Evolutionary conservation across 2,113 vertebrate species (phyloP).

Genomic region (Glaucidium brasilianum): DNA sequence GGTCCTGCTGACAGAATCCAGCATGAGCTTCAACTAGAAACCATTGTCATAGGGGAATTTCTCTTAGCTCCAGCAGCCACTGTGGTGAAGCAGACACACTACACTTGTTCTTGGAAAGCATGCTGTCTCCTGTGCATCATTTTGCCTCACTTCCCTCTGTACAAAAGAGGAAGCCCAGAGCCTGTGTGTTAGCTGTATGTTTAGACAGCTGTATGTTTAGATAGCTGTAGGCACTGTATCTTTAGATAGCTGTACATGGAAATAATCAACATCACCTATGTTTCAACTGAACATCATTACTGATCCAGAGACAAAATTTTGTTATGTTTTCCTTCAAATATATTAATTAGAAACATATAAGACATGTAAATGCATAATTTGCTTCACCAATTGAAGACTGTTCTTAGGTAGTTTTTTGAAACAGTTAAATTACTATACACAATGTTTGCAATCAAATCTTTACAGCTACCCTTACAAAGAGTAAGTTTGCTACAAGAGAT

Average conservation of each 20-base stretch:
- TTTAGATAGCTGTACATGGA: background rate
- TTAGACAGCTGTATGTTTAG: background rate
- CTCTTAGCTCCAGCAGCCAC: background rate
- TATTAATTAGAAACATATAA: background rate
- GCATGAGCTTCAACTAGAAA: background rate
- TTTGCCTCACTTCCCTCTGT: background rate
- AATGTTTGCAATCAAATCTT: background rate
- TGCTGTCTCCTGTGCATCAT: rapidly evolving
- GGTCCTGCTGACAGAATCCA: background rate
- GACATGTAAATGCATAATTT: background rate
- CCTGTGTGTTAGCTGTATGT: background rate
- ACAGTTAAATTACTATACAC: background rate
- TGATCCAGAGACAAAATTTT: background rate
- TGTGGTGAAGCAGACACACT: background rate
- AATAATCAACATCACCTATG: rapidly evolving
- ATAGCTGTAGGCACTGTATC: background rate
- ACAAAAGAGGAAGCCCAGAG: background rate
- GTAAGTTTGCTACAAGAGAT: background rate
- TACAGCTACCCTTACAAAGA: background rate
- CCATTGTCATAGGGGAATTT: background rate
- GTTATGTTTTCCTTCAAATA: background rate
- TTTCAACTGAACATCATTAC: background rate
- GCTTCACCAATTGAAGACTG: background rate
- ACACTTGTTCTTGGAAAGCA: background rate
- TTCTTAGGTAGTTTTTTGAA: background rate